Evolutionary conservation across 2,888 invertebrate genomes (phyloP).

Genomic region (Euplagia quadripunctaria): DNA sequence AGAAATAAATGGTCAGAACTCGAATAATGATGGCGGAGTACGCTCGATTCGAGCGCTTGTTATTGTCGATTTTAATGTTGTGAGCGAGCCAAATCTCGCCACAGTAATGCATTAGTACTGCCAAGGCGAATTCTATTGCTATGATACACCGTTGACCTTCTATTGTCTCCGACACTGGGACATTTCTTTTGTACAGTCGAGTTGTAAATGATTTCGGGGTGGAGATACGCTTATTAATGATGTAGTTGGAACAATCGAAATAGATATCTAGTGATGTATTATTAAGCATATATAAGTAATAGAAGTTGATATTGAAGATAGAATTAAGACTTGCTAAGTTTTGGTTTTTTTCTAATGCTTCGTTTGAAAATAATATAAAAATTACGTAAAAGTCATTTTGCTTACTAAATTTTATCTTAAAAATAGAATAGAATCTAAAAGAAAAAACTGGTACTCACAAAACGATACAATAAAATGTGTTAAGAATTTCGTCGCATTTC

Average conservation of each 20-base stretch:
- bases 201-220: slow-evolving; percentile 23
- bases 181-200: slow-evolving; percentile 62
- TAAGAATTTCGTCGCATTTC: not conserved
- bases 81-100: slow-evolving; percentile 76
- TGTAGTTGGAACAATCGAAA: slow-evolving; percentile 7
- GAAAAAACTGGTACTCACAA: too few species aligned
- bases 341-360: too few species aligned
- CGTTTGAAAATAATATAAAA: too few species aligned
- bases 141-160: slow-evolving; percentile 81
- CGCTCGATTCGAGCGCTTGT: slow-evolving; percentile 51
- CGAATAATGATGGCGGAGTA: slow-evolving; percentile 47
- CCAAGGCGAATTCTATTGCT: slow-evolving; percentile 82
- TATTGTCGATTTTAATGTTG: slow-evolving; percentile 64
- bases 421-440: too few species aligned
- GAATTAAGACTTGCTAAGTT: too few species aligned
- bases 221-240: slow-evolving; percentile 19
- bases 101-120: slow-evolving; percentile 72
- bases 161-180: slow-evolving; percentile 75
- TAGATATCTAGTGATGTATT: not conserved
- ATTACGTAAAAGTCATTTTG: too few species aligned
- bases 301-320: too few species aligned
- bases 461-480: not conserved
- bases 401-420: too few species aligned
- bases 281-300: not conserved
- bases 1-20: slow-evolving; percentile 45